These are phyloP conservation scores for Eciton burchellii DNA, from an alignment of 1,140 invertebrate genomes.

Conservation along the genomic window DNA sequence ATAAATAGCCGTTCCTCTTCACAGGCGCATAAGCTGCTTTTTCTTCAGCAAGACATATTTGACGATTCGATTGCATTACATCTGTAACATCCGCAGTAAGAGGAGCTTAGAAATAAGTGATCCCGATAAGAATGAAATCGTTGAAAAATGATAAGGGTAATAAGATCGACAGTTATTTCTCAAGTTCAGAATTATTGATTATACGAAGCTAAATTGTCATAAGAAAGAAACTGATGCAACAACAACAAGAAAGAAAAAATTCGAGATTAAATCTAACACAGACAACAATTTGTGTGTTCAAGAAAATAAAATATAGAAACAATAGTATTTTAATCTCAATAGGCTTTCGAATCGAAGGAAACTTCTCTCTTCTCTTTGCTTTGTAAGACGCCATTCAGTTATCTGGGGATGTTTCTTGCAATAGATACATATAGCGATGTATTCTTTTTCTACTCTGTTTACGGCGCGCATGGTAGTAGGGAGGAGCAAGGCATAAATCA, in stretches of 20 bases:
- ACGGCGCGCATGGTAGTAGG: not conserved
- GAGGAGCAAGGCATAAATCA: not conserved
- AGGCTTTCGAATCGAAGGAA: not conserved
- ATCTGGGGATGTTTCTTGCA: not conserved
- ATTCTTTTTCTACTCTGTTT: not conserved
- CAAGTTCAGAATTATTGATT: not conserved
- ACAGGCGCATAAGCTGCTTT: not conserved
- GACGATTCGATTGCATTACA: not conserved
- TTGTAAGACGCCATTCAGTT: not conserved
- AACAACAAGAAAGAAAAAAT: not conserved
- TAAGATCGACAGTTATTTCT: not conserved
- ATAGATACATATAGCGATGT: not conserved
- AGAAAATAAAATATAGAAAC: not conserved
- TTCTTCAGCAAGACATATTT: conserved; percentile 1
- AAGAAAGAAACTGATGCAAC: not conserved
- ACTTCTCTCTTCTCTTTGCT: not conserved
- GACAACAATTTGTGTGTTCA: not conserved
- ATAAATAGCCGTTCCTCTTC: not conserved
- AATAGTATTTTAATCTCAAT: not conserved
- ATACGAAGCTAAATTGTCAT: conserved; percentile 26
- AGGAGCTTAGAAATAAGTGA: conserved; percentile 17
- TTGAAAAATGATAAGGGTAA: conserved; percentile 4
- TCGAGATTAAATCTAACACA: not conserved
- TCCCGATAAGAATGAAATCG: conserved; percentile 10
- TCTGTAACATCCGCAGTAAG: not conserved